Percentiles rank a stretch among this genome's conserved stretches.
Conservation (phyloP, 2,888 invertebrate species). For the Aleiodes leptofemur region DNA sequence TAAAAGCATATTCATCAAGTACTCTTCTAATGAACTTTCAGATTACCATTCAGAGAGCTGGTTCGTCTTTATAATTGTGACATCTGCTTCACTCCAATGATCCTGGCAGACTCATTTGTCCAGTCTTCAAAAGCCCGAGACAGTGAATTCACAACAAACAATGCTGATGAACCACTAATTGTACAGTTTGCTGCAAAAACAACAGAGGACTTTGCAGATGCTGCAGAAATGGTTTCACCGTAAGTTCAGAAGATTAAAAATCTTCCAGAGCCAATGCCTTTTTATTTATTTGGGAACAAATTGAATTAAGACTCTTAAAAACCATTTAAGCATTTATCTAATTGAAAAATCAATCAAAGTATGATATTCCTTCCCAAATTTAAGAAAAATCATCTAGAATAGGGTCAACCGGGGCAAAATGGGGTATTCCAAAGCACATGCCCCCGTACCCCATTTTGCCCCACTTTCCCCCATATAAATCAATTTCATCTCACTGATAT, state of each 20-base stretch:
- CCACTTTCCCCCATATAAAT: too few species aligned
- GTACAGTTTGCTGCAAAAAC: slow-evolving; percentile 97
- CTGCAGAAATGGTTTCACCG: slow-evolving; percentile 89
- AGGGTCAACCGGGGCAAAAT: too few species aligned
- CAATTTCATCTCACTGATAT: background rate
- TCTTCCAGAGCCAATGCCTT: too few species aligned
- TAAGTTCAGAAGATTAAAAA: slow-evolving; percentile 73
- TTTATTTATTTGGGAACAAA: too few species aligned
- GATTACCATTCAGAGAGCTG: slow-evolving; percentile 80
- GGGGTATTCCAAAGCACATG: too few species aligned
- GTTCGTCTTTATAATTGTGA: slow-evolving; percentile 90
- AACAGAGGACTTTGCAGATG: slow-evolving; percentile 87
- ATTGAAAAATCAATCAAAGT: too few species aligned
- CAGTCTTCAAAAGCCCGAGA: slow-evolving; percentile 90
- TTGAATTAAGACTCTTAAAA: too few species aligned
- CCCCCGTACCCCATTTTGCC: too few species aligned
- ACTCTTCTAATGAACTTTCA: slow-evolving; percentile 26
- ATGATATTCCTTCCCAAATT: too few species aligned
- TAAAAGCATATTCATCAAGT: background rate
- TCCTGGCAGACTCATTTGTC: slow-evolving; percentile 94
- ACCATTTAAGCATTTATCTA: too few species aligned
- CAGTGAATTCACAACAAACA: slow-evolving; percentile 87
- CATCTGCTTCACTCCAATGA: slow-evolving; percentile 97
- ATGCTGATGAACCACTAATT: slow-evolving; percentile 87
- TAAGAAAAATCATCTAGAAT: too few species aligned